phyloP scores from a whole-genome alignment of 2,113 vertebrate genomes.

The Centropus unirufus region DNA sequence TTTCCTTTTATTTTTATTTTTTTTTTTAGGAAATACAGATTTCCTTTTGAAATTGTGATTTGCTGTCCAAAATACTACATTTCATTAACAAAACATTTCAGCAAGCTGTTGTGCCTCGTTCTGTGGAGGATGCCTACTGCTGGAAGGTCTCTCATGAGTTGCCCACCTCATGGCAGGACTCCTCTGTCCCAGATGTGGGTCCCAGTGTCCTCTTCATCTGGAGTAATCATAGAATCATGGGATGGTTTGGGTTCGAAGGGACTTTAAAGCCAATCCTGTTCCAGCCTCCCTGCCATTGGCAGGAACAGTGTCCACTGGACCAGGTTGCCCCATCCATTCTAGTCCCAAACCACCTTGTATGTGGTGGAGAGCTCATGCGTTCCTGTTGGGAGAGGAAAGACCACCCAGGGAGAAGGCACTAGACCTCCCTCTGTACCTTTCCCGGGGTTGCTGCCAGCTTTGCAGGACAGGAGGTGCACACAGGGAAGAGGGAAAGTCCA shows the following conservation, averaged over 20 bases:
- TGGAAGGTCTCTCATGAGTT: background rate
- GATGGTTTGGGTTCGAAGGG: no score
- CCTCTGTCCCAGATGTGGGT: background rate
- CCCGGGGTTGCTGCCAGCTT: background rate
- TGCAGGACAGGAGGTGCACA: fast-evolving
- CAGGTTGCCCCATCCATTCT: no score
- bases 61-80: background rate
- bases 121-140: background rate
- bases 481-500: background rate
- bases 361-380: background rate
- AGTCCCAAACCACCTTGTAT: background rate
- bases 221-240: no score
- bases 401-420: background rate
- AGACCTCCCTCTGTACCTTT: background rate
- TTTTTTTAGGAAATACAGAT: background rate
- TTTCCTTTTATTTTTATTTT: background rate
- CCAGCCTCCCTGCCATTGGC: no score
- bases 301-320: no score
- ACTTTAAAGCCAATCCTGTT: no score
- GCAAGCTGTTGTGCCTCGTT: background rate
- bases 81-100: background rate
- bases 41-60: background rate
- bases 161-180: background rate
- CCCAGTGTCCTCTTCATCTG: background rate
- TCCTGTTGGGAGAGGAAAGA: background rate